A percentile compares a stretch with the other conserved stretches of the same genome.
These are phyloP conservation scores for Urocitellus parryii DNA, from an alignment of 2,113 vertebrate genomes.

Conservation along the genomic window DNA sequence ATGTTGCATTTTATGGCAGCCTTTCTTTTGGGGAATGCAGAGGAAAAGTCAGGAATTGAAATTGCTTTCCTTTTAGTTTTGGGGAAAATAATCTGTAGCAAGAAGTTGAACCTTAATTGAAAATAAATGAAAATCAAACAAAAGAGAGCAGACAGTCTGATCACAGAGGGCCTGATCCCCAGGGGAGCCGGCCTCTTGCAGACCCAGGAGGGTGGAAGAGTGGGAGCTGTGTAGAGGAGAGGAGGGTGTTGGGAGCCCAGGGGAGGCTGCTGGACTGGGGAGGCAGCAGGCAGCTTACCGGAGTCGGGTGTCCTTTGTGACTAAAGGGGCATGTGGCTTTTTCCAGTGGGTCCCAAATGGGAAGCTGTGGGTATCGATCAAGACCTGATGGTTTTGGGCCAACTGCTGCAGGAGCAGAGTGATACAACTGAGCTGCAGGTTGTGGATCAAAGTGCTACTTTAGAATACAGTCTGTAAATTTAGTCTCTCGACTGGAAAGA, in stretches of 20 bases:
- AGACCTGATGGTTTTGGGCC: not conserved
- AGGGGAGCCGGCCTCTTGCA: too few relatives aligned
- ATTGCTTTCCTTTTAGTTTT: not conserved
- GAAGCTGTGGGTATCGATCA: fast-evolving
- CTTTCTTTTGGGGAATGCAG: not conserved
- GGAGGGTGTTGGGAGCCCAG: too few relatives aligned
- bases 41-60: not conserved
- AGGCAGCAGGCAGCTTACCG: not conserved
- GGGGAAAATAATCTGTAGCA: not conserved
- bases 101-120: not conserved
- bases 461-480: fast-evolving
- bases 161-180: not conserved
- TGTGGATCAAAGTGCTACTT: not conserved
- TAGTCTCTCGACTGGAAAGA: fast-evolving
- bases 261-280: not conserved
- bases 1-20: not conserved
- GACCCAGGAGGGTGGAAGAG: fast-evolving
- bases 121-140: not conserved
- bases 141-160: not conserved
- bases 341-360: not conserved
- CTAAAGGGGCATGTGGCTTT: not conserved
- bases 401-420: too few relatives aligned
- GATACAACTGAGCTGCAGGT: not conserved
- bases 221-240: too few relatives aligned
- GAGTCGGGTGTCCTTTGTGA: not conserved